Conservation (phyloP, 2,113 vertebrate species). For the Aplodontia rufa region DNA sequence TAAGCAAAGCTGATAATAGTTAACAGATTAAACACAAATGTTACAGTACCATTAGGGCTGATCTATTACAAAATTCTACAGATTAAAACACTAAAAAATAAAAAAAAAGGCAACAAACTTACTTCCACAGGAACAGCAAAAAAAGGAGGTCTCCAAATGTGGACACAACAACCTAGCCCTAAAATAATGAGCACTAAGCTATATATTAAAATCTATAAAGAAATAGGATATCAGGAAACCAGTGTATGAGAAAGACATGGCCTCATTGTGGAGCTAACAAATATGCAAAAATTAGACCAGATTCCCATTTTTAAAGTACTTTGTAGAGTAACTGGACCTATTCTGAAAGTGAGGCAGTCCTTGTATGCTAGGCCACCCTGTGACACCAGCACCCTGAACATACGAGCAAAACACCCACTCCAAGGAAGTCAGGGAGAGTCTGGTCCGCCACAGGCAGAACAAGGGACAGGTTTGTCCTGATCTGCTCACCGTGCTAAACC, state of each 20-base stretch:
- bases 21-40: not conserved
- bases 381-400: not conserved
- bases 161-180: not conserved
- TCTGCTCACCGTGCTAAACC: not conserved
- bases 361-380: not conserved
- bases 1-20: not conserved
- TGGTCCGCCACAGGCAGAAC: not conserved
- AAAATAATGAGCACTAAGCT: not conserved
- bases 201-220: not conserved
- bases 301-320: constrained; percentile 46
- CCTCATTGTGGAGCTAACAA: not conserved
- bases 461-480: not conserved
- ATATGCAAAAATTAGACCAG: constrained; percentile 12
- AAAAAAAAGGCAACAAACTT: not conserved
- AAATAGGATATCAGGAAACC: constrained; percentile 15
- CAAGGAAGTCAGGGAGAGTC: not conserved
- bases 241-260: constrained; percentile 25
- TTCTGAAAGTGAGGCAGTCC: not conserved
- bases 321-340: not conserved
- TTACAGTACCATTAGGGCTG: not conserved
- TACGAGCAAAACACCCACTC: not conserved
- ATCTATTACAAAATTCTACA: not conserved
- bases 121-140: not conserved
- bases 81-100: not conserved
- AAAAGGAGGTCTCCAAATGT: not conserved